Evolutionary conservation across 2,797 vertebrate species (phyloP).

Genomic region (Mallotus villosus): DNA sequence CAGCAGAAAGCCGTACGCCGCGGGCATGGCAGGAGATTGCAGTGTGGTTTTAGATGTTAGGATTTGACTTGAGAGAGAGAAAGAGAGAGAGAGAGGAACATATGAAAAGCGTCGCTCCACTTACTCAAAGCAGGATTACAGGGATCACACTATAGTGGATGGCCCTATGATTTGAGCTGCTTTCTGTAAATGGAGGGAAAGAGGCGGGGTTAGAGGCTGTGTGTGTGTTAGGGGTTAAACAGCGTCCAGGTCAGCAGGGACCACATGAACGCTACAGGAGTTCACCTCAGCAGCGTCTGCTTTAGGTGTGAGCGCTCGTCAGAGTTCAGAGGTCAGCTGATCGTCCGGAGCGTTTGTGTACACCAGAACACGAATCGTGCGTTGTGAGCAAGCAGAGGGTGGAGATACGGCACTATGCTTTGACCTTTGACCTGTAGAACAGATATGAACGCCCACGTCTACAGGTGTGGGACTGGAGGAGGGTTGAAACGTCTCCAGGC

Average conservation of each 20-base stretch:
- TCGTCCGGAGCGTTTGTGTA: too few relatives aligned
- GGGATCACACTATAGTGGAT: constrained; percentile 76
- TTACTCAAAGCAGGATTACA: constrained; percentile 73
- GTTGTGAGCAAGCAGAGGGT: too few relatives aligned
- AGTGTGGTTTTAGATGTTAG: background rate
- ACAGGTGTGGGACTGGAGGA: too few relatives aligned
- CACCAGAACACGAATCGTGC: too few relatives aligned
- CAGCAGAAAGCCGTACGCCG: background rate
- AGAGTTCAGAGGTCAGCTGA: background rate
- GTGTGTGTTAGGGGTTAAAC: constrained; percentile 31
- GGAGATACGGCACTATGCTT: too few relatives aligned
- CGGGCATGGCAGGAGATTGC: constrained; percentile 19
- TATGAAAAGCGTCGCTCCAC: constrained; percentile 43
- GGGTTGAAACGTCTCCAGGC: too few relatives aligned
- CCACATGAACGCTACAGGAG: too few relatives aligned
- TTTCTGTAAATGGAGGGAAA: constrained; percentile 70
- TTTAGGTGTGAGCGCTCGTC: background rate
- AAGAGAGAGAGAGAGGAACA: too few relatives aligned
- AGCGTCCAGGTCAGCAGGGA: constrained; percentile 4
- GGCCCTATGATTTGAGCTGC: constrained; percentile 75
- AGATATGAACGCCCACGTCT: too few relatives aligned
- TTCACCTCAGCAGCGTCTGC: background rate
- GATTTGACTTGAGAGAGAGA: constrained; percentile 8
- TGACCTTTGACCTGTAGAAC: too few relatives aligned
- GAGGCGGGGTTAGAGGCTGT: constrained; percentile 42